Evolutionary conservation across 2,797 vertebrate genomes (phyloP).

Genomic region (Falco naumanni): DNA sequence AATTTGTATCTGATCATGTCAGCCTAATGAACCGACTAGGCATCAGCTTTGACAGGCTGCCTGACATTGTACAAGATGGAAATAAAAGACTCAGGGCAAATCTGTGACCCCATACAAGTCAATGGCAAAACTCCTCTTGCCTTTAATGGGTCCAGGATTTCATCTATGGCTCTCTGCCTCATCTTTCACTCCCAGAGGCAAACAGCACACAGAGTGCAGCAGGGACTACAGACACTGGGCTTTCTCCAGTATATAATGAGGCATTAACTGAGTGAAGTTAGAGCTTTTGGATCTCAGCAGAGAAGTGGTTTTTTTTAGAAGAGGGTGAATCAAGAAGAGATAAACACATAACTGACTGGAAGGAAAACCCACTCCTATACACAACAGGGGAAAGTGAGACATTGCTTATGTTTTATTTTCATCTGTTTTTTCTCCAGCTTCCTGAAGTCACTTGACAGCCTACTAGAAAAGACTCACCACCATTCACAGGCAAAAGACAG

Average conservation of each 20-base stretch:
- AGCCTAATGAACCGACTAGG: constrained; percentile 17
- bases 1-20: constrained; percentile 35
- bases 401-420: not conserved
- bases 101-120: constrained; percentile 39
- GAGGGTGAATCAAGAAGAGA: not conserved
- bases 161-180: not conserved
- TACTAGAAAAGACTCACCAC: not conserved
- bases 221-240: not conserved
- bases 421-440: not conserved
- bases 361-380: not conserved
- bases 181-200: constrained; percentile 45
- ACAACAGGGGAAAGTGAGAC: not conserved
- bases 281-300: constrained; percentile 4
- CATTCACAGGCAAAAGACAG: not conserved
- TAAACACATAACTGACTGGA: constrained; percentile 29
- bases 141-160: constrained; percentile 51
- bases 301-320: not conserved
- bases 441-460: not conserved
- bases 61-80: not conserved
- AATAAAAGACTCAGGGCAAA: constrained; percentile 56
- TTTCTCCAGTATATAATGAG: constrained; percentile 29
- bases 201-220: not conserved
- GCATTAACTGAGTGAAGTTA: constrained; percentile 20
- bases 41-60: constrained; percentile 42
- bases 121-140: constrained; percentile 31